phyloP scores from a whole-genome alignment of 2,113 vertebrate species.

The Nycticryphes semicollaris region DNA sequence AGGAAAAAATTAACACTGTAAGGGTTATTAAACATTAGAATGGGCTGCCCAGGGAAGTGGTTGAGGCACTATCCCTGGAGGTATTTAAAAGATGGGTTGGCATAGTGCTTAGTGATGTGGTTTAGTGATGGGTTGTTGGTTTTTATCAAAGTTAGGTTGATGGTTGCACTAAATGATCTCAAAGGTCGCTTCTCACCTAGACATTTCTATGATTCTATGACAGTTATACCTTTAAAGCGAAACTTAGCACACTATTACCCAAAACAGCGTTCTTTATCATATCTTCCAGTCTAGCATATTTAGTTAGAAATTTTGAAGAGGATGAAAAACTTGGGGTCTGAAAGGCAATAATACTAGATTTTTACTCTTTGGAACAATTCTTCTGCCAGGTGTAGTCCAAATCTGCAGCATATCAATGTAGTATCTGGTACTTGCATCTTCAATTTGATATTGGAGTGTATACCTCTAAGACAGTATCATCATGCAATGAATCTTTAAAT shows the following conservation, averaged over 20 bases:
- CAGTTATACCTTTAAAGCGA: not conserved
- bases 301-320: not conserved
- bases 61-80: too few species aligned
- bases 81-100: too few species aligned
- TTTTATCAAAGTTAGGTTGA: too few species aligned
- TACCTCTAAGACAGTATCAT: not conserved
- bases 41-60: too few species aligned
- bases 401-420: not conserved
- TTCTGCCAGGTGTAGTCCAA: not conserved
- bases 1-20: too few species aligned
- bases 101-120: too few species aligned
- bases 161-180: too few species aligned
- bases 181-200: too few species aligned
- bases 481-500: not conserved
- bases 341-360: not conserved
- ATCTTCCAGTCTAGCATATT: not conserved
- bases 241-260: not conserved
- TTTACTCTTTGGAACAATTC: not conserved
- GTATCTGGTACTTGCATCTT: not conserved
- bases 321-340: not conserved
- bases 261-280: not conserved
- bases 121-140: too few species aligned
- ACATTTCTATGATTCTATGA: too few species aligned
- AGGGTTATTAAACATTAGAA: too few species aligned
- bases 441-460: not conserved